phyloP scores from a whole-genome alignment of 2,888 invertebrate species.

The Hesperia comma region DNA sequence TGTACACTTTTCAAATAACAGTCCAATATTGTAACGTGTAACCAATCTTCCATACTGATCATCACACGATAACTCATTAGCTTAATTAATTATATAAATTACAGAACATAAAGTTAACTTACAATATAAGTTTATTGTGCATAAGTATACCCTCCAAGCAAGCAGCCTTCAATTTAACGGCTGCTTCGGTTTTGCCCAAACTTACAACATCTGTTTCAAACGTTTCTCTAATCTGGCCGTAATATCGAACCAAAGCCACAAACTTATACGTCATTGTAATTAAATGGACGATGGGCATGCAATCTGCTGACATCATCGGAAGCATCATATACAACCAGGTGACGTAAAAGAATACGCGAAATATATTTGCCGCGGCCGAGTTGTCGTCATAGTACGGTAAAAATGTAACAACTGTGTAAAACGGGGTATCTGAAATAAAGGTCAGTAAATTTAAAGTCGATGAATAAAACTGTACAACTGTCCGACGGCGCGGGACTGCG shows the following conservation, averaged over 20 bases:
- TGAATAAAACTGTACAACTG: constrained; percentile 7
- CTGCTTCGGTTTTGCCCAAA: constrained; percentile 54
- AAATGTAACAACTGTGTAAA: constrained; percentile 75
- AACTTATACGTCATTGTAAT: constrained; percentile 68
- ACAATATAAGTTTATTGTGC: constrained; percentile 71
- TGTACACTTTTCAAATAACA: too few relatives aligned
- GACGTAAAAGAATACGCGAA: constrained; percentile 68
- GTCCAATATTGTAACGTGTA: too few relatives aligned
- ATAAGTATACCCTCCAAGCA: constrained; percentile 67
- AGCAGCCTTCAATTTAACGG: constrained; percentile 56
- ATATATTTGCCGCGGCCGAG: constrained; percentile 55
- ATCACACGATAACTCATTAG: background rate
- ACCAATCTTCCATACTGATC: too few relatives aligned
- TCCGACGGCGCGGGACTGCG: background rate
- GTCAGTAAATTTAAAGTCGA: constrained; percentile 13
- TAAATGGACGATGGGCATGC: constrained; percentile 71
- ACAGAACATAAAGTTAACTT: constrained; percentile 45
- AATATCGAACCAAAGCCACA: constrained; percentile 65
- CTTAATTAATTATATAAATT: background rate
- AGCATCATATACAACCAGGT: constrained; percentile 77
- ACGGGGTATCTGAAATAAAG: constrained; percentile 60
- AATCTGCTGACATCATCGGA: constrained; percentile 75
- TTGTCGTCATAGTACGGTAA: constrained; percentile 65
- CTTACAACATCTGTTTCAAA: constrained; percentile 55
- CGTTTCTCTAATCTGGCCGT: constrained; percentile 56